phyloP scores from a whole-genome alignment of 2,113 vertebrate species.

The Calyptommatus sinebrachiatus region DNA sequence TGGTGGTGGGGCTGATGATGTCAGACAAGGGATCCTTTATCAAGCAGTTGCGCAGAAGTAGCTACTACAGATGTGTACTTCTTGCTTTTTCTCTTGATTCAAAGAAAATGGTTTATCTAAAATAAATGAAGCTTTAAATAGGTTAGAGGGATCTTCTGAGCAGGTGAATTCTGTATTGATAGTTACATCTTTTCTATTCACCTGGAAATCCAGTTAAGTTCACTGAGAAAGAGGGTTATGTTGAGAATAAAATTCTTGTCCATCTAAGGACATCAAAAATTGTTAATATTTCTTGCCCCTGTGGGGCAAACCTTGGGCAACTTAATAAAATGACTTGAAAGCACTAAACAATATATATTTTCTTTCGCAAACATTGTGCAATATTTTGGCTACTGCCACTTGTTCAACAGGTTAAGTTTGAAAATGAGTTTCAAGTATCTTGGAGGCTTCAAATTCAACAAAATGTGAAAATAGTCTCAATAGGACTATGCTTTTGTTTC shows the following conservation, averaged over 20 bases:
- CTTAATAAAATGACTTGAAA: fast-evolving
- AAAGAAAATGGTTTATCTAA: background rate
- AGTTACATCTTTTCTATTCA: background rate
- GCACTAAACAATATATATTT: background rate
- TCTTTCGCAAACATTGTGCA: background rate
- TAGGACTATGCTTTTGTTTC: background rate
- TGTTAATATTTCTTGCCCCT: background rate
- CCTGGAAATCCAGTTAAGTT: slow-evolving; percentile 17
- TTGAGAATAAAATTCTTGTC: background rate
- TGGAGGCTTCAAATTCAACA: background rate
- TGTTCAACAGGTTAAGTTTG: background rate
- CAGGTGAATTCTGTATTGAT: background rate
- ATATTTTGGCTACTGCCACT: background rate
- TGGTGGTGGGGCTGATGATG: slow-evolving; percentile 24
- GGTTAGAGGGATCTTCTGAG: background rate
- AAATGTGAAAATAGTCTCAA: background rate
- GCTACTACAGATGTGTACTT: slow-evolving; percentile 27
- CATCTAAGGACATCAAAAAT: background rate
- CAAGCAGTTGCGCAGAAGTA: slow-evolving; percentile 18
- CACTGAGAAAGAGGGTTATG: slow-evolving; percentile 6
- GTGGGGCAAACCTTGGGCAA: background rate
- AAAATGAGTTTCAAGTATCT: background rate
- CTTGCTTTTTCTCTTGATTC: background rate
- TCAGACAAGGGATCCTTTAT: background rate
- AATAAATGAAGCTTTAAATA: slow-evolving; percentile 8